Evolutionary conservation across 1,140 invertebrate genomes (phyloP).

Genomic region (Oppia nitens): DNA sequence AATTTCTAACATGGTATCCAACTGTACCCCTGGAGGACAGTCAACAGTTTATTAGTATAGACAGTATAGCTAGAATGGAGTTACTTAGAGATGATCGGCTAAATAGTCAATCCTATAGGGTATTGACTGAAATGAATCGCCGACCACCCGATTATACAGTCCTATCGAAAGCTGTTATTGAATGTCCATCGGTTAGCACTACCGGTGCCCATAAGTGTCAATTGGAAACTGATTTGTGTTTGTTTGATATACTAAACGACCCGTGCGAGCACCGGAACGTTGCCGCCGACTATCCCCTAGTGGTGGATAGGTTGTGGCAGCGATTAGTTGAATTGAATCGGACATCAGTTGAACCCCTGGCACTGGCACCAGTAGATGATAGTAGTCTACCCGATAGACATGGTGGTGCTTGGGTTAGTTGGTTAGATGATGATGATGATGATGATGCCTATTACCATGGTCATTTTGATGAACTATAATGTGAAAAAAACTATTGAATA

Average conservation of each 20-base stretch:
- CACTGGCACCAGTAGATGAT: neutral
- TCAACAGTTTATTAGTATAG: no score
- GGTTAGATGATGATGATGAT: no score
- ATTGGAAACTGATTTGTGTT: constrained; percentile 37
- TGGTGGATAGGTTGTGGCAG: constrained; percentile 17
- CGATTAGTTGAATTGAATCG: neutral
- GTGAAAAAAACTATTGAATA: no score
- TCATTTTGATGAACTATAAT: no score
- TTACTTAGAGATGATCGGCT: no score
- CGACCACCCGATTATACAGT: neutral
- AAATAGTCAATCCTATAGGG: constrained; percentile 12
- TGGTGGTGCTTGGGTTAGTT: neutral
- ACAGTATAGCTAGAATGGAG: constrained; percentile 1
- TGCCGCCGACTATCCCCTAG: constrained; percentile 34
- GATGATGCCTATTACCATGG: no score
- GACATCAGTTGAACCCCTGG: neutral
- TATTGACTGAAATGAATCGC: neutral
- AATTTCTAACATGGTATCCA: no score
- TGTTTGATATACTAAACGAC: constrained; percentile 58
- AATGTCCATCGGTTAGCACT: constrained; percentile 23
- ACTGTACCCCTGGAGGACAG: no score
- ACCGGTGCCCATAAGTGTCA: constrained; percentile 25
- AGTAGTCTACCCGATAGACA: neutral
- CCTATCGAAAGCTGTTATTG: constrained; percentile 15
- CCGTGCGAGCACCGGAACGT: constrained; percentile 68